Base-by-base conservation (phyloP, 2,797 vertebrate genomes). In the Crocidura indochinensis region DNA sequence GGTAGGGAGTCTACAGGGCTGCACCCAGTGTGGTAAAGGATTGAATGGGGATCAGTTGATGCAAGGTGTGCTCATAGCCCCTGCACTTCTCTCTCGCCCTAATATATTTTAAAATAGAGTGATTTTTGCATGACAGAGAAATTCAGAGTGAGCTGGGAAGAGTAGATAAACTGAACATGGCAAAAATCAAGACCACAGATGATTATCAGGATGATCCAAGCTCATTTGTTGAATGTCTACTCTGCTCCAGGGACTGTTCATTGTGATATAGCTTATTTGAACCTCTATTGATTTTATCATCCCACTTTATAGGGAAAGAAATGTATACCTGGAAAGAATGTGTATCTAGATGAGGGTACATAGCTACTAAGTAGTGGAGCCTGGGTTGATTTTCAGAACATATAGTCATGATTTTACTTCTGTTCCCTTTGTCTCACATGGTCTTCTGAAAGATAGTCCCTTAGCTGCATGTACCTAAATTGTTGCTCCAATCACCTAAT, bases 41-140 rank as follows among this genome's bases (percentile, higher is more conserved):
- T 60, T 19, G 56, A 60, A 20, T 20, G 14, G 56, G 56, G 56
- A 8, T 60, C 17, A 60, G 7, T 20, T 60, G 56, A 53, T 53
- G 51, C 51, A 53, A 4, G 10, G 11, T 17, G 11, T 53, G 51
- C 51, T 53, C 8, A 14, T 60, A 60, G 56, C 56, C 56, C 56
- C 56, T 60, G 56, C 14, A 60, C 56, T 60, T 53, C 11, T 60
- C 56, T 20, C 56, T 60, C 17, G 6, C 56, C 19, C 20, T 19
- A 20, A 4, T 60, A 60, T 60, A 60, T 85, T 81, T 92, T 90
- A 64, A 71, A 76, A 88, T 20, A 76, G 46, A 76, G 14, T 20
- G 22, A n/a, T 87, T 1, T 22, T 38, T 91, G 19, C 6, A n/a
- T 72, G 69, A 51, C 1, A 83, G 46, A 85, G 72, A 92, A 86